Evolutionary conservation across 1,140 invertebrate species (phyloP).

Genomic region (Zaprionus taronus): DNA sequence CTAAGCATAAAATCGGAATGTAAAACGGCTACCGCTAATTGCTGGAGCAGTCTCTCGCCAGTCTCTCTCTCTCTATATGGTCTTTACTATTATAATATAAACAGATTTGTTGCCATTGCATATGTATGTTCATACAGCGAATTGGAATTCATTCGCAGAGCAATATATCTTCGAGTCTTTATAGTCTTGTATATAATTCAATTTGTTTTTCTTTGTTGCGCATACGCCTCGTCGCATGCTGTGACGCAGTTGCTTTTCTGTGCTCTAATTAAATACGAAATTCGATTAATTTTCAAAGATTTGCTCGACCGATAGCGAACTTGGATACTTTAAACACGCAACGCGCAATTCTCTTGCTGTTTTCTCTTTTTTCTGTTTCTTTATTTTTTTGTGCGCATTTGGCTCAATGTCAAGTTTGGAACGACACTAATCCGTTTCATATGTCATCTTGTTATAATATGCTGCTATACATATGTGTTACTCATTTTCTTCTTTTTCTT

Average conservation of each 20-base stretch:
- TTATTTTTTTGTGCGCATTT: background rate
- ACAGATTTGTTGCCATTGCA: constrained; percentile 25
- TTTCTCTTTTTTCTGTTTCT: constrained; percentile 8
- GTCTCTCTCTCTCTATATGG: background rate
- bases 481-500: background rate
- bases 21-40: constrained; percentile 19
- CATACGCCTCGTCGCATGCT: constrained; percentile 38
- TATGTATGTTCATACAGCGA: constrained; percentile 6
- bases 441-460: constrained; percentile 42
- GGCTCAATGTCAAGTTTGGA: constrained; percentile 45
- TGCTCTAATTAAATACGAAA: constrained; percentile 44
- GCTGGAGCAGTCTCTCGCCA: background rate
- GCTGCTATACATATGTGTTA: background rate
- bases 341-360: constrained; percentile 31
- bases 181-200: constrained; percentile 26
- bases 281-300: constrained; percentile 49
- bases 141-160: background rate
- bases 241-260: constrained; percentile 26
- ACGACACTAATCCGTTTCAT: constrained; percentile 50
- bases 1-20: constrained; percentile 46
- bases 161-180: constrained; percentile 14
- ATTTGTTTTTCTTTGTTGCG: constrained; percentile 35
- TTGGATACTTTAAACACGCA: constrained; percentile 20
- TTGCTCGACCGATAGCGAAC: constrained; percentile 10
- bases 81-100: background rate